phyloP scores from a whole-genome alignment of 2,797 vertebrate genomes.

The Enteromius treurensis region DNA sequence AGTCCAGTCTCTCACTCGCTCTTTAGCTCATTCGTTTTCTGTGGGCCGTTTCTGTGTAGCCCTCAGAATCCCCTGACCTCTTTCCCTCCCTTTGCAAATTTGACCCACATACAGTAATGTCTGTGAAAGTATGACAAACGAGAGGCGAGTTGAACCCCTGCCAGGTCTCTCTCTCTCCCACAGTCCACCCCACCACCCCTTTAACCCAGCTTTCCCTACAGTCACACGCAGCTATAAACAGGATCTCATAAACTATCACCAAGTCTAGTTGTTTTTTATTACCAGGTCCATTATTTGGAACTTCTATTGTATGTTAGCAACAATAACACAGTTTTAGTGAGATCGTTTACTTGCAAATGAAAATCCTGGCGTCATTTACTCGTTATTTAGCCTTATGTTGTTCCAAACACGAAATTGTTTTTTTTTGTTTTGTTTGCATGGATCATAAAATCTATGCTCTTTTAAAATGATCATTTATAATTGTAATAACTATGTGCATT shows the following conservation, averaged over 20 bases:
- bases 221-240: constrained; percentile 57
- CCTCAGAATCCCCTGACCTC: constrained; percentile 58
- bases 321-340: neutral
- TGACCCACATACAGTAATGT: constrained; percentile 77
- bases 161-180: constrained; percentile 62
- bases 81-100: constrained; percentile 69
- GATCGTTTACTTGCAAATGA: neutral
- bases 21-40: constrained; percentile 39
- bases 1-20: neutral
- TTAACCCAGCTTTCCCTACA: constrained; percentile 34
- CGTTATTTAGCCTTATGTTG: neutral
- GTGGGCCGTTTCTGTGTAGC: constrained; percentile 63
- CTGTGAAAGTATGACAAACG: constrained; percentile 76
- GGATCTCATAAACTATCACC: constrained; percentile 53
- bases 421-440: neutral
- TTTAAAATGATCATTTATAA: neutral
- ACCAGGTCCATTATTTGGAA: neutral
- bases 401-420: neutral
- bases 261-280: neutral
- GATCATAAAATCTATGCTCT: neutral
- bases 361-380: neutral
- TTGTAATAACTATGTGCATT: neutral
- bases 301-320: neutral
- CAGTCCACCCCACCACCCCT: constrained; percentile 20
- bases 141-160: constrained; percentile 70